phyloP scores from a whole-genome alignment of 2,888 invertebrate species.

The Metalampra italica region DNA sequence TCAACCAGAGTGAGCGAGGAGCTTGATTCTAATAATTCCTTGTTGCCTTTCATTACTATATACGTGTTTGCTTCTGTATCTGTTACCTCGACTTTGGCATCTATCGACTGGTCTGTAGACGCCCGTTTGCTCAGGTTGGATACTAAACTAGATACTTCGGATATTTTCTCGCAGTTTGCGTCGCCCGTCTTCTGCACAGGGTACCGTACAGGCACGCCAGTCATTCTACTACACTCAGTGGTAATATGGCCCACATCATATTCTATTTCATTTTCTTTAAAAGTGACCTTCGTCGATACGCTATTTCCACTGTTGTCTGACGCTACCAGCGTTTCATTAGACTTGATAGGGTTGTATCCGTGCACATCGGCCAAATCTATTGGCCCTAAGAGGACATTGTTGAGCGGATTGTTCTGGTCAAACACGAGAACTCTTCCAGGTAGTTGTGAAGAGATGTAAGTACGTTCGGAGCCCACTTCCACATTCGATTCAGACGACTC shows the following conservation, averaged over 20 bases:
- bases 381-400: slow-evolving; percentile 46
- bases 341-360: slow-evolving; percentile 37
- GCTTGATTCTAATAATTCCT: slow-evolving; percentile 41
- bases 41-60: slow-evolving; percentile 56
- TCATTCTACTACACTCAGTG: neutral
- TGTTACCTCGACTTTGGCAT: slow-evolving; percentile 25
- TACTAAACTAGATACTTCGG: neutral
- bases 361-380: slow-evolving; percentile 32
- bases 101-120: slow-evolving; percentile 32
- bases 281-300: neutral
- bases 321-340: neutral
- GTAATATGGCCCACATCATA: neutral
- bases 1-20: slow-evolving; percentile 60
- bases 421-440: slow-evolving; percentile 39
- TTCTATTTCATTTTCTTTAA: neutral
- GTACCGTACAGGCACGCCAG: neutral
- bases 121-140: slow-evolving; percentile 21
- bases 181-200: neutral
- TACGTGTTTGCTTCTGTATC: slow-evolving; percentile 50
- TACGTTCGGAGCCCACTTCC: neutral
- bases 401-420: slow-evolving; percentile 57
- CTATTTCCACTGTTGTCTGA: neutral
- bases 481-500: neutral
- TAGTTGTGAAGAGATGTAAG: neutral
- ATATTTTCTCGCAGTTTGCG: neutral